phyloP scores from a whole-genome alignment of 2,888 invertebrate species.

The Itoplectis maculator region DNA sequence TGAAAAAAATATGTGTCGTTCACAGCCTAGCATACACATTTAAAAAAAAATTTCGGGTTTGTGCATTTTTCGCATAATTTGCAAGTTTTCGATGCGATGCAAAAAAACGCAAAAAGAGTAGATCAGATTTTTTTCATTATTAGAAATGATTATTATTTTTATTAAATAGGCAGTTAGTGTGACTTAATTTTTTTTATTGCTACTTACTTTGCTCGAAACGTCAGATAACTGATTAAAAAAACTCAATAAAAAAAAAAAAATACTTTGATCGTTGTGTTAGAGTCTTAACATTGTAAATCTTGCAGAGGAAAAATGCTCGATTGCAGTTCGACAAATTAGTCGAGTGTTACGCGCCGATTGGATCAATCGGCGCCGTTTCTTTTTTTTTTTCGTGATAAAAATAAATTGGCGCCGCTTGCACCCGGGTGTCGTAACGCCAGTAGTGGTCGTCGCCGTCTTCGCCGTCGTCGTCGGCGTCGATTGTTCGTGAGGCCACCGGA shows the following conservation, averaged over 20 bases:
- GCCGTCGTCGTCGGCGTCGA: constrained; percentile 41
- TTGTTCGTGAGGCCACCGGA: constrained; percentile 52
- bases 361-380: constrained; percentile 56
- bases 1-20: neutral
- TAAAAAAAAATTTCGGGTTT: too few species aligned
- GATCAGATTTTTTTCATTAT: too few species aligned
- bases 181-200: too few species aligned
- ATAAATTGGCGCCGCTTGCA: constrained; percentile 66
- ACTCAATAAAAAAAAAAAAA: too few species aligned
- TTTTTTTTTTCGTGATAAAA: constrained; percentile 60
- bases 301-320: neutral
- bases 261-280: neutral
- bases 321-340: neutral
- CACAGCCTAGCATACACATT: neutral
- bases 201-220: too few species aligned
- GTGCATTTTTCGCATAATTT: too few species aligned
- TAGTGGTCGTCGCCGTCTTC: constrained; percentile 13
- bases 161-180: too few species aligned
- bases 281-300: neutral
- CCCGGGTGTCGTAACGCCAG: constrained; percentile 60
- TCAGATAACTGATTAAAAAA: too few species aligned
- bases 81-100: neutral
- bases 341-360: constrained; percentile 24
- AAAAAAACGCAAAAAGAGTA: too few species aligned
- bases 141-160: too few species aligned